Evolutionary conservation across 2,113 vertebrate species (phyloP), one percentile per base, ranked within the genome.

Genomic region (Choloepus hoffmanni): DNA sequence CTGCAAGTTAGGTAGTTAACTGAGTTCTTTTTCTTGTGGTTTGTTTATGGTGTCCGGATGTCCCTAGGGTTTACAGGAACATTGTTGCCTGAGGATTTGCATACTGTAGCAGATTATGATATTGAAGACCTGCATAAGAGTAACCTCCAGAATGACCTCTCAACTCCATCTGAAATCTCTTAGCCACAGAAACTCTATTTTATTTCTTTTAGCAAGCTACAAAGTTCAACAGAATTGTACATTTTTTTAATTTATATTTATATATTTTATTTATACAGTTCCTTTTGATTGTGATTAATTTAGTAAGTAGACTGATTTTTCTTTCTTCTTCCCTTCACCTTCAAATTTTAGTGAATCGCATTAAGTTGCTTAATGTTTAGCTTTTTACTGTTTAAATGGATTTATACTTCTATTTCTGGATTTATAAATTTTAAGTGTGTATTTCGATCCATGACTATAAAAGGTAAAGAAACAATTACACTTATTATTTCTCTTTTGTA

Each of bases 361-460:
- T 58, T 30, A 48, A 48, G 68, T 72, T 76, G 36, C 33, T 86
- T 65, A 30, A 15, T 43, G 68, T 36, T 88, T 76, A 68, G 53
- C 11, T 58, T 81, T 91, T 87, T 84, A 77, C 21, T 73, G 3
- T 68, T 81, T 68, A 60, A 50, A 28, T 55, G 36, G 11, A 15
- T 70, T 65, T 72, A 55, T 67, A 43, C 9, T 65, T 67, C 7
- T 81, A 18, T 86, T 89, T 60, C 33, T 82, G 67, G 50, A 58
- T 78, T 89, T 86, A 72, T 58, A 5, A 36, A 9, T 86, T 92
- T 74, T 55, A 3, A 55, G 28, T 40, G 3, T 78, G 4, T n/a
- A 92, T 94, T 92, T 87, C 87, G 67, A 40, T 43, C 19, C 19
- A 87, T 50, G 40, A 6, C 33, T 78, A 83, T n/a, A 43, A 77